Evolutionary conservation across 2,888 invertebrate species (phyloP), one percentile per base, ranked within the genome.

Genomic region (Candidula unifasciata): DNA sequence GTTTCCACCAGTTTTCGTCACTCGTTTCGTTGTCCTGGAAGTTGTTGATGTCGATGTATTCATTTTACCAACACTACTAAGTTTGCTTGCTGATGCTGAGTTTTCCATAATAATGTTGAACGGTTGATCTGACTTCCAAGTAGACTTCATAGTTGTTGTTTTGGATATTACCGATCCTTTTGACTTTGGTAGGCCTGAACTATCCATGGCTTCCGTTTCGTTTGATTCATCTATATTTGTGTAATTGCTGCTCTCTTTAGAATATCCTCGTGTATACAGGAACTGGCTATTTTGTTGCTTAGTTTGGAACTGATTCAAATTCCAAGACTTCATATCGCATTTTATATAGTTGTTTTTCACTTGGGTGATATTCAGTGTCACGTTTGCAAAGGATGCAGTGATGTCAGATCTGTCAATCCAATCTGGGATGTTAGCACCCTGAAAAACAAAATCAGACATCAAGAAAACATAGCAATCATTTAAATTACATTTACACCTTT

Each of bases 351-450:
- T 6, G 8, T 13, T 44, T n/a, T 5, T 73, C 0, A 73, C 52
- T 13, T 44, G 13, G 10, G 44, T 44, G 52, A 73, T n/a, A 3
- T 44, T 44, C 73, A 73, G 52, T 0, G 66, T 77, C 10, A 30
- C 30, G 54, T 77, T 76, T 27, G 68, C 82, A 68, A 82, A 54
- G 27, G 77, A 77, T 52, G 77, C 69, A 13, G n/a, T 64, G n/a
- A 82, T 74, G 13, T 82, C 74, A 44, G 60, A 64, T 2, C 18
- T 2, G 24, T 60, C 44, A 64, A 82, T 73, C 82, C 82, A 82
- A 8, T 33, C 10, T 10, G 82, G 82, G 33, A 82, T 74, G 24
- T 35, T 44, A 10, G 37, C 24, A n/a, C 82, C 82, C 82, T 82
- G 74, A 10, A 68, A 2, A 79, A 18, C 21, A 35, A 77, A 54